Percentiles rank a stretch among this genome's conserved stretches.
phyloP scores from a whole-genome alignment of 2,113 vertebrate species.

The Lethenteron camtschaticum region DNA sequence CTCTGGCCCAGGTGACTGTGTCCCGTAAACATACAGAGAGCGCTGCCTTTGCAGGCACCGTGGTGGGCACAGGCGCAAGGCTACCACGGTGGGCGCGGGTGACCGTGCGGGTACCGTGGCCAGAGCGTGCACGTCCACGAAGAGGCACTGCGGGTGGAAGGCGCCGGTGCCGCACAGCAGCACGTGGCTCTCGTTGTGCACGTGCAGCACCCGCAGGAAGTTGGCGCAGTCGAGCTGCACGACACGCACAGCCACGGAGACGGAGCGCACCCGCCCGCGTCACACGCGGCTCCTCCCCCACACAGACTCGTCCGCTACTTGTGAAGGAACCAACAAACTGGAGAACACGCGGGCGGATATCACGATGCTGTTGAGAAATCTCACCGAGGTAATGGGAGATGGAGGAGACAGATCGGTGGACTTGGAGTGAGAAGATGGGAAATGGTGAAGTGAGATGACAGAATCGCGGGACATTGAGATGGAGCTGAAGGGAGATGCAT shows the following conservation, averaged over 20 bases:
- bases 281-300: no score
- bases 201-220: conserved; percentile 35
- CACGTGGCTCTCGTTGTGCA: conserved; percentile 36
- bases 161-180: conserved; percentile 38
- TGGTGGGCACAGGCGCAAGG: no score
- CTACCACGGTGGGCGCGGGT: no score
- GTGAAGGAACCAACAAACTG: background rate
- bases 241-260: background rate
- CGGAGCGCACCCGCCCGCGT: background rate
- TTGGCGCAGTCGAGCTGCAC: conserved; percentile 33
- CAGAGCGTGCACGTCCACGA: conserved; percentile 15
- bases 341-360: no score
- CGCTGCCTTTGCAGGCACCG: no score
- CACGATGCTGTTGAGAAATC: background rate
- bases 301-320: background rate
- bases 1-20: no score
- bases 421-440: background rate
- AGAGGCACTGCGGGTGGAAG: conserved; percentile 36
- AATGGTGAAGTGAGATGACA: no score
- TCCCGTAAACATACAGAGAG: no score
- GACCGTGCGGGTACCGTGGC: no score
- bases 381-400: background rate
- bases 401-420: background rate
- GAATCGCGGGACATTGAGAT: no score
- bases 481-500: no score